phyloP scores from a whole-genome alignment of 2,888 invertebrate species.

The Cephus sareptanus region DNA sequence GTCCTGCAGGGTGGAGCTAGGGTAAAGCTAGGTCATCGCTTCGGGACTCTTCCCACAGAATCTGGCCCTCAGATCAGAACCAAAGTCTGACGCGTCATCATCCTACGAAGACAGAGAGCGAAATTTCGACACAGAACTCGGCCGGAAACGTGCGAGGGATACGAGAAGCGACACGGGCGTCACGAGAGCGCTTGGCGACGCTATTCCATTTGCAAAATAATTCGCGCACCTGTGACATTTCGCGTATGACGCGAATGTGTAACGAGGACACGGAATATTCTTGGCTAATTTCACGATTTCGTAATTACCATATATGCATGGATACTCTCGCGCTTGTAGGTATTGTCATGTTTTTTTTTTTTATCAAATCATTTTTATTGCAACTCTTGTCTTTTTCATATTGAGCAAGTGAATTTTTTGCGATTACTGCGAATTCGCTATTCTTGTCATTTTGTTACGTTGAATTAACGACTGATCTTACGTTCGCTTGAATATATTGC shows the following conservation, averaged over 20 bases:
- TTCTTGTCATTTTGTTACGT: neutral
- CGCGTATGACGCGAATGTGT: neutral
- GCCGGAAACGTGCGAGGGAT: neutral
- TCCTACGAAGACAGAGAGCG: neutral
- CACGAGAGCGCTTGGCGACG: neutral
- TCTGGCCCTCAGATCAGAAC: constrained; percentile 57
- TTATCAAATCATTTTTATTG: neutral
- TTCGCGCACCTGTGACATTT: constrained; percentile 2
- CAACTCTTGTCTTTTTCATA: neutral
- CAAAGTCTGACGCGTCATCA: constrained; percentile 48
- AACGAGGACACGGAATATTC: constrained; percentile 4
- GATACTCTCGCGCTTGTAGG: neutral
- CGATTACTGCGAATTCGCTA: neutral
- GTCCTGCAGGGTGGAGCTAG: constrained; percentile 17
- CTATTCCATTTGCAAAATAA: neutral
- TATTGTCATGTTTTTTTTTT: neutral
- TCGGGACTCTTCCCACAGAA: constrained; percentile 51
- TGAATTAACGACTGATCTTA: too few relatives aligned
- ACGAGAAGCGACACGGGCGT: neutral
- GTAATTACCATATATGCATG: neutral
- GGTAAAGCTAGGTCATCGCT: constrained; percentile 35
- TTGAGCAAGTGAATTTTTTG: neutral
- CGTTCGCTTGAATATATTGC: too few relatives aligned
- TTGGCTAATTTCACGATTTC: neutral
- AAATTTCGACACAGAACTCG: constrained; percentile 7